phyloP scores from a whole-genome alignment of 2,797 vertebrate genomes.

The Coregonus suidteri region DNA sequence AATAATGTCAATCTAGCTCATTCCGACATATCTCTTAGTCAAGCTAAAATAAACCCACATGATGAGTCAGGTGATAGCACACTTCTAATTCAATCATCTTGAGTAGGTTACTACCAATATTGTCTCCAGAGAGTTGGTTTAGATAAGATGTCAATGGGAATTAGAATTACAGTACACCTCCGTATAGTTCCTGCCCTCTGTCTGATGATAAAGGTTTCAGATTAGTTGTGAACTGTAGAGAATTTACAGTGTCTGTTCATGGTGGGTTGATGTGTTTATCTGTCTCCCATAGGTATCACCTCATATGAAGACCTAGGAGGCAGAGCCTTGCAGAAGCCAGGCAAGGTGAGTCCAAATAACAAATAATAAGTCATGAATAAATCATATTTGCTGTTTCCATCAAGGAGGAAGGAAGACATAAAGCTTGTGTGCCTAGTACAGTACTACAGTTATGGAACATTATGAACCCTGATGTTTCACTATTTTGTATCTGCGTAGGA shows the following conservation, averaged over 20 bases:
- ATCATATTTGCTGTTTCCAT: not conserved
- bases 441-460: no score
- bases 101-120: not conserved
- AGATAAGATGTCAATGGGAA: not conserved
- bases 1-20: not conserved
- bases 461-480: no score
- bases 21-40: not conserved
- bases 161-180: not conserved
- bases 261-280: not conserved
- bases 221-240: not conserved
- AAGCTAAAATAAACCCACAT: not conserved
- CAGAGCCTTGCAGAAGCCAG: conserved; percentile 10
- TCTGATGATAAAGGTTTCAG: no score
- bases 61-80: not conserved
- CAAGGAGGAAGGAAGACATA: not conserved
- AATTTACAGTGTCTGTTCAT: not conserved
- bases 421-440: not conserved
- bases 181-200: not conserved
- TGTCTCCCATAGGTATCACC: not conserved
- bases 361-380: not conserved
- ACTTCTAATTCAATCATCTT: not conserved
- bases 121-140: not conserved
- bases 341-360: conserved; percentile 1
- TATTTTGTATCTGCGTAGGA: no score
- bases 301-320: conserved; percentile 12